Percentiles rank a stretch among this genome's conserved stretches.
Evolutionary conservation across 2,888 invertebrate genomes (phyloP).

Genomic region (Drosophila bunnanda): DNA sequence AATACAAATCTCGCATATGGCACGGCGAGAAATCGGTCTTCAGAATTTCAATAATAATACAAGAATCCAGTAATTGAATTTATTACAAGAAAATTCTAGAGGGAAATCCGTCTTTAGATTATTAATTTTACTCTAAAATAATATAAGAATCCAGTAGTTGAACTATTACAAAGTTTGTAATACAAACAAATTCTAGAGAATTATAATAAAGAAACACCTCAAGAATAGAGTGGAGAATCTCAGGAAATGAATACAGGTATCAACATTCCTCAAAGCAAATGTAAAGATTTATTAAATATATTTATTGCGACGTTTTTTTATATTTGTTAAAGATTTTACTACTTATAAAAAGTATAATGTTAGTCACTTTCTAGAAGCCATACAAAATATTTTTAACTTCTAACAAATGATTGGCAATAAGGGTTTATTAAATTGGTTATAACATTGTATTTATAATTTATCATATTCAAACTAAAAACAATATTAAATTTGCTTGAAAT

Average conservation of each 20-base stretch:
- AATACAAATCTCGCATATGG: constrained; percentile 33
- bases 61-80: no score
- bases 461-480: neutral
- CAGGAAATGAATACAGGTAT: neutral
- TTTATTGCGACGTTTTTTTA: neutral
- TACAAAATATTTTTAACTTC: neutral
- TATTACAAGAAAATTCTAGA: no score
- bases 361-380: no score
- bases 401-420: neutral
- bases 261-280: neutral
- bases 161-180: neutral
- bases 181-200: neutral
- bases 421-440: rapidly evolving
- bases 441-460: neutral
- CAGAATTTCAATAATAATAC: no score
- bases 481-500: neutral
- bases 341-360: no score
- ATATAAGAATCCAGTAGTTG: neutral
- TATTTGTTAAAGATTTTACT: neutral
- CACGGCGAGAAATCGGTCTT: constrained; percentile 16
- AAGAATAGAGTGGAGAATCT: neutral
- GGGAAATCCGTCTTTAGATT: no score
- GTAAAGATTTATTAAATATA: no score
- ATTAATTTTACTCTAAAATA: neutral
- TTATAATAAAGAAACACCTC: neutral